Conservation (phyloP, 2,797 vertebrate genomes). For the Dermochelys coriacea region DNA sequence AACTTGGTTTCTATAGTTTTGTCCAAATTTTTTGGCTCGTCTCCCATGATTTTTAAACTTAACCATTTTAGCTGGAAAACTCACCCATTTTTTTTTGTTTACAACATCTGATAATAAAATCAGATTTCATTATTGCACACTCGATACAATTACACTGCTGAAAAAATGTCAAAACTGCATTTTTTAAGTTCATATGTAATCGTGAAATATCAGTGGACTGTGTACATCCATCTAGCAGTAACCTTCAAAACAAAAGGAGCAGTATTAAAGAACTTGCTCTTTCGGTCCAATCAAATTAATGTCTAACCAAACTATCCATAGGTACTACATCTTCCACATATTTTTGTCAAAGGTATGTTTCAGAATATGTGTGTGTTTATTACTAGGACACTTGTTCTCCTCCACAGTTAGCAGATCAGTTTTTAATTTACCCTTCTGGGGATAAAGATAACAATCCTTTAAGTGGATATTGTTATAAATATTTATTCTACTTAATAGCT, state of each 20-base stretch:
- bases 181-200: not conserved
- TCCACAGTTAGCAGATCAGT: constrained; percentile 54
- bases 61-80: not conserved
- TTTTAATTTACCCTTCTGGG: constrained; percentile 77
- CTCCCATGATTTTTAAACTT: not conserved
- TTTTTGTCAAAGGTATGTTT: constrained; percentile 24
- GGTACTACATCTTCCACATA: not conserved
- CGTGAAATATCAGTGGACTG: not conserved
- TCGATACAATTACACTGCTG: not conserved
- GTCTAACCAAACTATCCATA: not conserved
- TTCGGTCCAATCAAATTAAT: not conserved
- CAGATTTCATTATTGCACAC: not conserved
- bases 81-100: not conserved
- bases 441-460: constrained; percentile 78
- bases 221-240: not conserved
- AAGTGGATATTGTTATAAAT: constrained; percentile 84
- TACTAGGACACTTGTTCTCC: constrained; percentile 56
- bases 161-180: not conserved
- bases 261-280: not conserved
- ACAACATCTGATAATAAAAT: not conserved
- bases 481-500: constrained; percentile 84
- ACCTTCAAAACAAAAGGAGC: not conserved
- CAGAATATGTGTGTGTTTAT: not conserved
- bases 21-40: not conserved
- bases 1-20: not conserved